Evolutionary conservation across 2,113 vertebrate genomes (phyloP), one percentile per base, ranked within the genome.

Genomic region (Irena cyanogastra): DNA sequence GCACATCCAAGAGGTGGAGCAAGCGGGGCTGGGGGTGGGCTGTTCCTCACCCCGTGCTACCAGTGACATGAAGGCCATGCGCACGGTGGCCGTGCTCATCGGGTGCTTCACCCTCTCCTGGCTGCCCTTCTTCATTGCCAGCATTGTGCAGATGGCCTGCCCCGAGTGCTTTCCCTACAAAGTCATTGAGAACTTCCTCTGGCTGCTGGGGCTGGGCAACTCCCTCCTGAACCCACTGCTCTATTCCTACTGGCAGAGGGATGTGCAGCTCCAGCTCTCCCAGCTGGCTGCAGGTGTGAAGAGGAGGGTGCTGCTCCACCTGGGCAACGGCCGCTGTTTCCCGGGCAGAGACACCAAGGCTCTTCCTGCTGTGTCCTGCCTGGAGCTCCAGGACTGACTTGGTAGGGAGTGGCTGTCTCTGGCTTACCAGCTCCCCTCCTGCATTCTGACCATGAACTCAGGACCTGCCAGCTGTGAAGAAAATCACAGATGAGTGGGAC

Each of bases 171-270:
- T 89, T 47, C 97, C 98, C 57, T 97, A 98, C 50, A 2, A 24
- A 5, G 54, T 98, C 65, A 94, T 99, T 7, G 98, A 99, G 97
- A 98, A 94, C 68, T 96, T 99, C n/a, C 96, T 99, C 83, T 99
- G 98, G 98, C 94, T 99, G 37, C 87, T 99, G 23, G 99, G 98
- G 3, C 97, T 99, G 18, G 95, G 97, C 88, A 99, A 99, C 97
- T 99, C 99, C 4, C 97, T 99, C 26, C 97, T 99, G 70, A 99
- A 99, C 95, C 99, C 99, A 0, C 95, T 99, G 82, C 98, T 99
- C 53, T 99, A 99, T 19, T 98, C 98, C 79, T 99, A 92, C 93
- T 98, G 99, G 98, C 99, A 99, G 87, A 98, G 89, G 95, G 99
- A 99, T 0, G 98, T 99, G 79, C 97, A 98, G 54, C 93, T 96